phyloP scores from a whole-genome alignment of 2,888 invertebrate species.

The Sepioteuthis lessoniana region DNA sequence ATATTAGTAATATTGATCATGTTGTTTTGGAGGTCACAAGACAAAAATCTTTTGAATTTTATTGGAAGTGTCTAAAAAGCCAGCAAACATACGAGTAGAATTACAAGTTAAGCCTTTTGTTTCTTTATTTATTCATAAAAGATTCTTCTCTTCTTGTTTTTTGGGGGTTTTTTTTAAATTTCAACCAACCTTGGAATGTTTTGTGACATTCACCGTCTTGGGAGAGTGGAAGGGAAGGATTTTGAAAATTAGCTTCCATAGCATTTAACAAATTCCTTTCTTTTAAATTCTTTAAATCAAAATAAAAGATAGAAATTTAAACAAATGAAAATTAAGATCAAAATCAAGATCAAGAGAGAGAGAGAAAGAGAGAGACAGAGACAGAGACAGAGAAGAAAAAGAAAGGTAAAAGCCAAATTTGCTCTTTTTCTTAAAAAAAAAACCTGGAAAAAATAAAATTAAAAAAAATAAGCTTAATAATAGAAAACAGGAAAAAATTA shows the following conservation, averaged over 20 bases:
- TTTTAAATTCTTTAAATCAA: not conserved
- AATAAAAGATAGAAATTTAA: not conserved
- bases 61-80: not conserved
- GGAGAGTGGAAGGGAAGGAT: not conserved
- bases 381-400: not conserved
- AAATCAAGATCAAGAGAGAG: no score
- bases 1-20: not conserved
- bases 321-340: no score
- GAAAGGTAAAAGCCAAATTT: not conserved
- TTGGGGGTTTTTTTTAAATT: not conserved
- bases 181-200: not conserved
- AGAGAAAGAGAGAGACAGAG: no score
- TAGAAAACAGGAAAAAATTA: not conserved
- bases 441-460: no score
- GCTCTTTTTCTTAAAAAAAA: not conserved
- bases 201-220: not conserved
- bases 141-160: not conserved
- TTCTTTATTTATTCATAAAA: not conserved
- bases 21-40: not conserved
- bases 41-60: not conserved
- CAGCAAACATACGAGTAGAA: not conserved
- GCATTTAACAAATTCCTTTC: constrained; percentile 33
- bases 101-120: not conserved
- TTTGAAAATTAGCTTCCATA: not conserved
- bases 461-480: not conserved